These are phyloP conservation scores for Dichetophora obliterata DNA, from an alignment of 2,888 invertebrate genomes.

Conservation along the genomic window DNA sequence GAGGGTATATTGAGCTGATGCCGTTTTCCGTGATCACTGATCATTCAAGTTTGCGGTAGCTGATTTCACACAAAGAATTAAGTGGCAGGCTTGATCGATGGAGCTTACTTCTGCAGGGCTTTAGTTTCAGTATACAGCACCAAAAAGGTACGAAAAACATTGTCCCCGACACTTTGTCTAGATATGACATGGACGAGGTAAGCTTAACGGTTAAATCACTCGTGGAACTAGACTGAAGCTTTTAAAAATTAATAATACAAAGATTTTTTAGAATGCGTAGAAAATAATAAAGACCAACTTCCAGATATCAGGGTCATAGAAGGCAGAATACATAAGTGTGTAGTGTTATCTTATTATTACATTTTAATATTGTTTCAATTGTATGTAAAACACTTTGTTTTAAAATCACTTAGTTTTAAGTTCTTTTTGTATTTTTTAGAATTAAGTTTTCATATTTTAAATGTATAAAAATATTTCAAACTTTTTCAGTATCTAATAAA, in stretches of 20 bases:
- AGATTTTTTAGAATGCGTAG: not conserved
- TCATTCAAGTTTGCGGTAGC: conserved; percentile 29
- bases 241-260: not conserved
- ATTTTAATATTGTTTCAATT: too few relatives aligned
- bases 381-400: too few relatives aligned
- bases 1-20: conserved; percentile 9
- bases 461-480: too few relatives aligned
- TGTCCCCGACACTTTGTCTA: not conserved
- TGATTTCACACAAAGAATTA: conserved; percentile 16
- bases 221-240: not conserved
- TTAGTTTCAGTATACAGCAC: not conserved
- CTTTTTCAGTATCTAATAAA: too few relatives aligned
- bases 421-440: too few relatives aligned
- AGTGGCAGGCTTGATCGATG: conserved; percentile 23
- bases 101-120: conserved; percentile 11
- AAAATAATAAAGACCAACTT: not conserved
- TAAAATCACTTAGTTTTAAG: too few relatives aligned
- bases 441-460: too few relatives aligned
- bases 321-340: not conserved
- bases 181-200: conserved; percentile 26
- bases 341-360: too few relatives aligned
- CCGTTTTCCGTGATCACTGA: conserved; percentile 28
- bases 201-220: not conserved
- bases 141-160: conserved; percentile 3
- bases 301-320: not conserved